Evolutionary conservation across 1,140 invertebrate genomes (phyloP), one percentile per base, ranked within the genome.

Genomic region (Tetramorium simillimum): DNA sequence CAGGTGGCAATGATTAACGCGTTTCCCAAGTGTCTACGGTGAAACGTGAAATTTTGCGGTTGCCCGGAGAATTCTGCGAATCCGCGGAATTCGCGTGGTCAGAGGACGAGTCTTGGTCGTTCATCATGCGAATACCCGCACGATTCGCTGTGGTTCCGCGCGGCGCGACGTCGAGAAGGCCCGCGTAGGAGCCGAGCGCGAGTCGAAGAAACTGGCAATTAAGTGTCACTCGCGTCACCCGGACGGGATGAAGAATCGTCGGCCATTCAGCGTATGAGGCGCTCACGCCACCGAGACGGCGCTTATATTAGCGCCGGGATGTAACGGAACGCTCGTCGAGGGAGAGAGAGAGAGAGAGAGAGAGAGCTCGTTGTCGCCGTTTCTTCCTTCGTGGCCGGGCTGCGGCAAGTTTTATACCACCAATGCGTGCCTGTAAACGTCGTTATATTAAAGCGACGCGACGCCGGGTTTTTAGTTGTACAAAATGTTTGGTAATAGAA

Each of bases 1-100:
- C 86, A 53, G 88, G 28, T 56, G 77, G 58, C 69, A 78, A 90
- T 87, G 89, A 90, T 90, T 90, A 90, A 90, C 85, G 89, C 70
- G 89, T 89, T 85, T 56, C 56, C 43, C 77, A 51, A 53, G 51
- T 46, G 88, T 46, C 73, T 33, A n/a, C 53, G 72, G 77, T 84
- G 85, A 89, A 86, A 86, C 77, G 75, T 46, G 86, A 90, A 90
- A 90, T 90, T 90, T 90, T 37, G 75, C 33, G 81, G 89, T 12
- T 76, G 53, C 33, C 63, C 88, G 6, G 21, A 33, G 86, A 56
- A 89, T 85, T 60, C 69, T 60, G 28, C 75, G 88, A 87, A 90
- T 90, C 62, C 62, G 69, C 40, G 70, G 81, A 90, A 90, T 80
- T 60, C 43, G 62, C 70, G 49, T 63, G 78, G 84, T 72, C 88